These are phyloP conservation scores for Atta colombica DNA, from an alignment of 1,140 invertebrate genomes.

Conservation along the genomic window DNA sequence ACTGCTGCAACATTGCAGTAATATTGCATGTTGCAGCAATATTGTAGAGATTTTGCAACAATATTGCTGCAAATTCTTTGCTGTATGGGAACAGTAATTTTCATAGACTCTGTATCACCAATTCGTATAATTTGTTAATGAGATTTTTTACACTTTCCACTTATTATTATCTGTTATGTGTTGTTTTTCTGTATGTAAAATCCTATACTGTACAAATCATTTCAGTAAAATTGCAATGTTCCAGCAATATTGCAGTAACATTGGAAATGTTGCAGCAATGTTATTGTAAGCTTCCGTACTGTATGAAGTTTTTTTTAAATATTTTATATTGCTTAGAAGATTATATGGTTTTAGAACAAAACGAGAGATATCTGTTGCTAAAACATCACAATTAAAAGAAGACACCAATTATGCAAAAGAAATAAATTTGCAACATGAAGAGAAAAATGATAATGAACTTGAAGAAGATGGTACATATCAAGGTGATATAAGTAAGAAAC, in stretches of 20 bases:
- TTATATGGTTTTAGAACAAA: slow-evolving; percentile 1
- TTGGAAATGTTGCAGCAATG: too few species aligned
- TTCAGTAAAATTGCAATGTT: too few species aligned
- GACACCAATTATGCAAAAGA: not conserved
- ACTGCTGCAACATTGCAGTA: too few species aligned
- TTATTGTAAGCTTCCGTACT: too few species aligned
- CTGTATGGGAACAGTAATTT: not conserved
- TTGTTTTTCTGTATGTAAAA: not conserved
- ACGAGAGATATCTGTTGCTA: not conserved
- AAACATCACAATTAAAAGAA: not conserved
- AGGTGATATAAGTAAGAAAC: not conserved
- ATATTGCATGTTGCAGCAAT: too few species aligned
- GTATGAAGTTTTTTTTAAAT: not conserved
- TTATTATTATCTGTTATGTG: not conserved
- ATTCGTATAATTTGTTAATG: not conserved
- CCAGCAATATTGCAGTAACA: too few species aligned
- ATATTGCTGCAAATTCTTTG: too few species aligned
- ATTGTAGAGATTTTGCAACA: too few species aligned
- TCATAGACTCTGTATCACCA: not conserved
- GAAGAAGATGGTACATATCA: not conserved
- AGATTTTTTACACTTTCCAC: not conserved
- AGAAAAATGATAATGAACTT: not conserved
- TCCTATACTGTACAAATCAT: too few species aligned
- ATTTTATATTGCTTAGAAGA: not conserved
- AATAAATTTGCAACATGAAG: not conserved